These are phyloP conservation scores for Nothobranchius kuhntae DNA, from an alignment of 2,113 vertebrate genomes.

Conservation along the genomic window DNA sequence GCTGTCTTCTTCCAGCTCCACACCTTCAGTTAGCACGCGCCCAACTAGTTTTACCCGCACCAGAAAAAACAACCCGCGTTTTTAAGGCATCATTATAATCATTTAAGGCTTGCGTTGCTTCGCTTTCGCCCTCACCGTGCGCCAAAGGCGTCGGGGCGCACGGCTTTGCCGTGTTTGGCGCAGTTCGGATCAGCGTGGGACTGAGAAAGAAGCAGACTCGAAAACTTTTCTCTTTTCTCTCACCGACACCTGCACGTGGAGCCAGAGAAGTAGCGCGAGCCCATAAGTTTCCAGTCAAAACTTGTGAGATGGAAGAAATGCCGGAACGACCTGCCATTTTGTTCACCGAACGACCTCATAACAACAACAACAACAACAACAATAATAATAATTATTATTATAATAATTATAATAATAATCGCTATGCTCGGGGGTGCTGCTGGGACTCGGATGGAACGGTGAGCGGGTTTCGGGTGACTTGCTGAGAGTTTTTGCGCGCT, in stretches of 20 bases:
- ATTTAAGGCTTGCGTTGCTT: neutral
- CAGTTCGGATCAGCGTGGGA: conserved; percentile 14
- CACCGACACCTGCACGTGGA: too few relatives aligned
- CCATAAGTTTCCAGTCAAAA: conserved; percentile 79
- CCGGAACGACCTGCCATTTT: conserved; percentile 94
- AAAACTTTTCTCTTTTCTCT: conserved; percentile 61
- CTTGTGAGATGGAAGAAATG: conserved; percentile 85
- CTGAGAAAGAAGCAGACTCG: conserved; percentile 42
- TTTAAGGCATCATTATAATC: too few relatives aligned
- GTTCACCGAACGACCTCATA: conserved; percentile 84
- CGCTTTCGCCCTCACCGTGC: conserved; percentile 20
- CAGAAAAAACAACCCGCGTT: too few relatives aligned
- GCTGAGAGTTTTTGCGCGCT: conserved; percentile 29
- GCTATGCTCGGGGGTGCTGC: too few relatives aligned
- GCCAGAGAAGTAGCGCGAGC: conserved; percentile 4
- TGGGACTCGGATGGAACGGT: too few relatives aligned
- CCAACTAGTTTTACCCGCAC: neutral
- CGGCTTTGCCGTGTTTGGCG: conserved; percentile 20
- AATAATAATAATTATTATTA: too few relatives aligned
- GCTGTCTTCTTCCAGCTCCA: conserved; percentile 31
- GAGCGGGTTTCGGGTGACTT: too few relatives aligned
- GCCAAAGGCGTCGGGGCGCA: conserved; percentile 33
- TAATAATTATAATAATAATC: too few relatives aligned
- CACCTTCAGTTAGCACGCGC: conserved; percentile 25
- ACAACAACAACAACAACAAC: too few relatives aligned